phyloP scores from a whole-genome alignment of 2,888 invertebrate species.

The Pyralis farinalis region DNA sequence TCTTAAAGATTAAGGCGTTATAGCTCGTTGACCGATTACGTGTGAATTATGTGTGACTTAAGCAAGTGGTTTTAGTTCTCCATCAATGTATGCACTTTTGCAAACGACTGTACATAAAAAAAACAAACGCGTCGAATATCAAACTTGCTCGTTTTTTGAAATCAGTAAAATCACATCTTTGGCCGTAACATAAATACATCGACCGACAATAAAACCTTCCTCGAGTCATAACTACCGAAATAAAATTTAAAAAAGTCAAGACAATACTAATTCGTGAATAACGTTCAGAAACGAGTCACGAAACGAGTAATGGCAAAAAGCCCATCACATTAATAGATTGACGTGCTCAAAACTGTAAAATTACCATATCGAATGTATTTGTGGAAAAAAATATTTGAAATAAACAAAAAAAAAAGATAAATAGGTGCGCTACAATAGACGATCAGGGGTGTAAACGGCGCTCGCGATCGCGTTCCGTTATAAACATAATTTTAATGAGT shows the following conservation, averaged over 20 bases:
- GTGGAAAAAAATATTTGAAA: conserved; percentile 44
- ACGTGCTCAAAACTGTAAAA: conserved; percentile 78
- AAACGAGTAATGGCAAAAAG: conserved; percentile 48
- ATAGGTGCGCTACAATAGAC: conserved; percentile 45
- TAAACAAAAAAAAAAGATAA: conserved; percentile 35
- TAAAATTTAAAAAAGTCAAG: conserved; percentile 29
- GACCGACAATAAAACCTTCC: conserved; percentile 9
- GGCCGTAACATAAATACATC: conserved; percentile 6
- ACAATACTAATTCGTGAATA: conserved; percentile 48
- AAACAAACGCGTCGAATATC: no score
- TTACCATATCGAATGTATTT: conserved; percentile 64
- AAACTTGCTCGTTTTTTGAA: no score
- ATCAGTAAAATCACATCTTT: conserved; percentile 39
- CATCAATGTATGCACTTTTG: no score
- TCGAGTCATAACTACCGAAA: conserved; percentile 23
- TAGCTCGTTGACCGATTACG: no score
- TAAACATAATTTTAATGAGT: conserved; percentile 57
- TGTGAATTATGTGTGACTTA: no score
- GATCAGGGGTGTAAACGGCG: conserved; percentile 45
- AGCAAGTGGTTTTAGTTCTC: no score
- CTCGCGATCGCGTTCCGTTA: conserved; percentile 43
- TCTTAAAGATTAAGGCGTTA: no score
- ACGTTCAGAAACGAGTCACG: conserved; percentile 57
- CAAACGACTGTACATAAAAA: no score
- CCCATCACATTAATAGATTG: conserved; percentile 71